Evolutionary conservation across 2,888 invertebrate genomes (phyloP), one percentile per base, ranked within the genome.

Genomic region (Cryptocheilus praepositus): DNA sequence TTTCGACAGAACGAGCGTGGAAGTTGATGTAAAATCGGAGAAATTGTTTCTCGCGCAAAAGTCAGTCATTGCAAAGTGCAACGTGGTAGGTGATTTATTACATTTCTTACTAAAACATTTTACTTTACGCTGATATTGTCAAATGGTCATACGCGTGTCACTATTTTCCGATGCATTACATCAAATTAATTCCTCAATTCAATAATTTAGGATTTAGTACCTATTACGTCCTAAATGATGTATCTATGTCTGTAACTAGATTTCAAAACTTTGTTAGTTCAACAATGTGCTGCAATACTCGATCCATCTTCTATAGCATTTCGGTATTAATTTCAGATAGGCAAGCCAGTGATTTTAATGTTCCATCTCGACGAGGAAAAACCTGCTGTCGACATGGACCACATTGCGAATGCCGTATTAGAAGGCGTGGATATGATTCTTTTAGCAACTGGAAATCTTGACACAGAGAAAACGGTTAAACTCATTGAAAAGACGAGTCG

Each of bases 361-460:
- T 91, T 91, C 65, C 92, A 92, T 91, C 90, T 92, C 45, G 91
- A 91, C 72, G 91, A 91, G 7, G 18, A 51, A 18, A 90, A 91
- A 0, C 91, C 91, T 0, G 89, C 93, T 81, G 91, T 94, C 1
- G 94, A 94, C 85, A 89, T 93, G 15, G 91, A 92, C 28, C 93
- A 94, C 77, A 92, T 95, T 7, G 93, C 93, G 49, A 94, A 94
- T 83, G 94, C 94, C 59, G 92, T 95, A 21, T 86, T 94, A 18
- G 94, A 94, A 80, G 95, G 94, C 18, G 93, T 92, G 55, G 95
- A 94, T 83, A 92, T 91, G 76, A 90, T 95, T 65, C 92, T 93
- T 88, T 89, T 95, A 54, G 92, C 92, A 0, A 93, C 94, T 55
- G 94, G 94, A 83, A 93, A 93, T 0, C 92, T 94, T 16, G 91